phyloP scores from a whole-genome alignment of 2,113 vertebrate genomes.

The Leptobrachium leishanense region DNA sequence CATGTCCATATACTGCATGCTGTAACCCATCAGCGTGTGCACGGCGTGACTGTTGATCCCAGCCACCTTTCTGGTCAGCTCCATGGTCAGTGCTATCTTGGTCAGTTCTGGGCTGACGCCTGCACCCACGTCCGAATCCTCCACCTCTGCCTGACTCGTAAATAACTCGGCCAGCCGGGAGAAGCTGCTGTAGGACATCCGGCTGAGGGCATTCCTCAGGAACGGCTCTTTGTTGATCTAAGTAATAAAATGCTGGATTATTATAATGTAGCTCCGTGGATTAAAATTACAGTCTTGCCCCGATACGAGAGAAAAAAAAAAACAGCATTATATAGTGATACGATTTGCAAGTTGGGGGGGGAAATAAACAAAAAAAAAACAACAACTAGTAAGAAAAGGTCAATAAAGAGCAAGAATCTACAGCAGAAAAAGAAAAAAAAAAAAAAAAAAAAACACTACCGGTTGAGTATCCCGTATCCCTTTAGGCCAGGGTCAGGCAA shows the following conservation, averaged over 20 bases:
- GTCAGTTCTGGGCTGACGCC: constrained; percentile 56
- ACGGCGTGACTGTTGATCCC: constrained; percentile 61
- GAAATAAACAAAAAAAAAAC: too few relatives aligned
- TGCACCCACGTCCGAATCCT: constrained; percentile 34
- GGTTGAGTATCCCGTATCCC: too few relatives aligned
- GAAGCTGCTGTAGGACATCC: constrained; percentile 60
- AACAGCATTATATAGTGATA: too few relatives aligned
- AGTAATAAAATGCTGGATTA: background rate
- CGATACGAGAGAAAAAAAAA: too few relatives aligned
- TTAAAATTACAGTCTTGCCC: too few relatives aligned
- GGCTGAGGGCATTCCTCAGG: constrained; percentile 53
- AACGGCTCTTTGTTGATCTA: constrained; percentile 60
- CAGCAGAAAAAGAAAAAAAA: too few relatives aligned
- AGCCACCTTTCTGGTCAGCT: constrained; percentile 62
- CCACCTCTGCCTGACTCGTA: constrained; percentile 32
- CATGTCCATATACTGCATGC: constrained; percentile 62
- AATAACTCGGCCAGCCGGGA: constrained; percentile 61
- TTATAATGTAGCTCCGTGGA: too few relatives aligned
- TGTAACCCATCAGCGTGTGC: constrained; percentile 62
- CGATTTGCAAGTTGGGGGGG: too few relatives aligned
- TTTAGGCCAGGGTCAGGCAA: too few relatives aligned
- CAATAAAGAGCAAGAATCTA: too few relatives aligned
- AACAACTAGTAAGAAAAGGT: too few relatives aligned
- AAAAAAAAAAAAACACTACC: too few relatives aligned
- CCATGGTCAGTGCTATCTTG: constrained; percentile 66